phyloP scores from a whole-genome alignment of 2,113 vertebrate species.

The Tyrannus savana region DNA sequence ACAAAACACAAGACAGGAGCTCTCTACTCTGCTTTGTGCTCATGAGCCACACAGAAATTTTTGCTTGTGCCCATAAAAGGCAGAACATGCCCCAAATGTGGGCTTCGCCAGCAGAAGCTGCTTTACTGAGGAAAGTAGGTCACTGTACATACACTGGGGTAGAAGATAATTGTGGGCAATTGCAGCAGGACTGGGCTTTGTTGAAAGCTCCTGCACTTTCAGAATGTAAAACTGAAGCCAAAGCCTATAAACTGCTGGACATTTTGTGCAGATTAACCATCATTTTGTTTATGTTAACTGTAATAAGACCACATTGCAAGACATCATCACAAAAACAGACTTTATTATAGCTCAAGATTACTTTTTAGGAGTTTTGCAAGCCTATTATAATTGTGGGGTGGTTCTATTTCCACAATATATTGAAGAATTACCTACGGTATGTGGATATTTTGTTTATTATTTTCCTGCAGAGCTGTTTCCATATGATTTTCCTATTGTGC shows the following conservation, averaged over 20 bases:
- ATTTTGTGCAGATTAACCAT: neutral
- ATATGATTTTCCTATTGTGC: neutral
- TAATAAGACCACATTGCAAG: constrained; percentile 23
- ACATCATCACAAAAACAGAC: neutral
- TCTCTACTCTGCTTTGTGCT: neutral
- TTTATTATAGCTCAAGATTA: neutral
- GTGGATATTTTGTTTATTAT: neutral
- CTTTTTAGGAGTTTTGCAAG: constrained; percentile 1
- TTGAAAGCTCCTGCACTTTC: constrained; percentile 17
- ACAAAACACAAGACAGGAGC: neutral
- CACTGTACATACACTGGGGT: neutral
- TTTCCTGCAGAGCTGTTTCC: neutral
- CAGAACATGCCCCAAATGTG: neutral
- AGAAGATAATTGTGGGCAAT: neutral
- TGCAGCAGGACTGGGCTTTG: neutral
- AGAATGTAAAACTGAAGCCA: constrained; percentile 43
- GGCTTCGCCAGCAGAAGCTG: neutral
- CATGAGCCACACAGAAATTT: neutral
- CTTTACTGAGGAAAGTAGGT: neutral
- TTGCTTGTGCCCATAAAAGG: constrained; percentile 21
- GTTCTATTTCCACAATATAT: neutral
- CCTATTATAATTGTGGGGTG: neutral
- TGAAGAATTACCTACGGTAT: neutral
- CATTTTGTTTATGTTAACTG: constrained; percentile 6
- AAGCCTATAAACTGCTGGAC: constrained; percentile 33